Evolutionary conservation across 2,113 vertebrate genomes (phyloP).

Genomic region (Rhinogobius similis): DNA sequence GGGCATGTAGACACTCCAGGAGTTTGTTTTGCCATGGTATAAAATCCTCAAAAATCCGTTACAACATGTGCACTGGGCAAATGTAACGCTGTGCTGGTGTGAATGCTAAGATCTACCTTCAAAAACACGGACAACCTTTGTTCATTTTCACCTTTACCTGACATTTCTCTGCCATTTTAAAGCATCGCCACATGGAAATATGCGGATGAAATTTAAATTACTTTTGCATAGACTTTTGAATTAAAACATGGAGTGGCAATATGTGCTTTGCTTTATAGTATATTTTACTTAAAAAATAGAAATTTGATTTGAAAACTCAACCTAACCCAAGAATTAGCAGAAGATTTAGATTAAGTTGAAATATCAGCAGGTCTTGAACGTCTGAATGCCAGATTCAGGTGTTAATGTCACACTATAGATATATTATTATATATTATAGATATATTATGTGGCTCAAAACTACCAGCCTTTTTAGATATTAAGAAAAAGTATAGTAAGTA

Average conservation of each 20-base stretch:
- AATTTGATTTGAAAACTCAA: too few species aligned
- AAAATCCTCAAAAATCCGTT: slow-evolving; percentile 44
- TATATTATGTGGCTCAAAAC: too few species aligned
- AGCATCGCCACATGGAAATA: background rate
- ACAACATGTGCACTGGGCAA: slow-evolving; percentile 25
- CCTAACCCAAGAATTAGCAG: too few species aligned
- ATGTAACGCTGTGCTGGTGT: slow-evolving; percentile 13
- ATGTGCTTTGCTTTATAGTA: background rate
- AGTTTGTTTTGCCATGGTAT: slow-evolving; percentile 39
- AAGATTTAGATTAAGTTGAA: too few species aligned
- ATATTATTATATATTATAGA: too few species aligned
- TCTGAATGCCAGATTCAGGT: too few species aligned
- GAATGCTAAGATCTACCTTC: slow-evolving; percentile 10
- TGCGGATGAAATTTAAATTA: background rate
- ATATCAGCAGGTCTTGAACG: too few species aligned
- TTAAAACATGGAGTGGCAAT: background rate
- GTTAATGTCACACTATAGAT: too few species aligned
- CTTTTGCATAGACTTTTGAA: background rate
- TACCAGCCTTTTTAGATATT: too few species aligned
- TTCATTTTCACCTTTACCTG: background rate
- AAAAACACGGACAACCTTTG: background rate
- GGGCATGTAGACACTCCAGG: slow-evolving; percentile 26
- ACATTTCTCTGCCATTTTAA: slow-evolving; percentile 5
- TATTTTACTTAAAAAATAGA: background rate
- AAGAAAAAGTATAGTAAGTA: too few species aligned